phyloP scores from a whole-genome alignment of 2,888 invertebrate genomes.

The Polia nebulosa region DNA sequence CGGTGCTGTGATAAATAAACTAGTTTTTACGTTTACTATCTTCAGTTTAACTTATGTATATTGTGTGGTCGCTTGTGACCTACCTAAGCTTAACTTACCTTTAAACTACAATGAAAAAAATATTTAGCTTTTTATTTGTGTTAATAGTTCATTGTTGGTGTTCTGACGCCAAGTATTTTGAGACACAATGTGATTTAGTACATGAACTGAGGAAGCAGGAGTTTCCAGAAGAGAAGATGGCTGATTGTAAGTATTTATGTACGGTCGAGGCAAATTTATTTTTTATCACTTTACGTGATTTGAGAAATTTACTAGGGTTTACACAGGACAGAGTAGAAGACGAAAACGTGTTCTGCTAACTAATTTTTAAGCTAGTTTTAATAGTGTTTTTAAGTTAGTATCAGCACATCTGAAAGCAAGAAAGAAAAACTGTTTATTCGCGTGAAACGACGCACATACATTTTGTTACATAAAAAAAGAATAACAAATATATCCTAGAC shows the following conservation, averaged over 20 bases:
- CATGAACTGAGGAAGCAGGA: constrained; percentile 49
- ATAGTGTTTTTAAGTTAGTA: no score
- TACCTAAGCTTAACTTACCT: background rate
- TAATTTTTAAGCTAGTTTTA: no score
- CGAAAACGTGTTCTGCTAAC: no score
- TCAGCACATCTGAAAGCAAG: no score
- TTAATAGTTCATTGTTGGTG: background rate
- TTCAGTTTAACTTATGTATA: constrained; percentile 1
- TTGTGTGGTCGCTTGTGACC: background rate
- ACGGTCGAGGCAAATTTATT: background rate
- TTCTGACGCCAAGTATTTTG: constrained; percentile 45
- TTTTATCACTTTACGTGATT: no score
- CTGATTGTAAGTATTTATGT: constrained; percentile 45
- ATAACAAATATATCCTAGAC: no score
- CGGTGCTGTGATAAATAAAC: constrained; percentile 1
- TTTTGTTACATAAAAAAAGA: no score
- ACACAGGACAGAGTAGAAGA: no score
- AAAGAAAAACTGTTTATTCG: no score
- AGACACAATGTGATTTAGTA: constrained; percentile 52
- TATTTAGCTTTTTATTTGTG: constrained; percentile 34
- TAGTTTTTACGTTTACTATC: constrained; percentile 15
- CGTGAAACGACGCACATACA: no score
- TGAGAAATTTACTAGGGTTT: no score
- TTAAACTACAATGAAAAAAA: constrained; percentile 58
- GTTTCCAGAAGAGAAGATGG: constrained; percentile 63